Evolutionary conservation across 2,888 invertebrate genomes (phyloP).

Genomic region (Suillia variegata): DNA sequence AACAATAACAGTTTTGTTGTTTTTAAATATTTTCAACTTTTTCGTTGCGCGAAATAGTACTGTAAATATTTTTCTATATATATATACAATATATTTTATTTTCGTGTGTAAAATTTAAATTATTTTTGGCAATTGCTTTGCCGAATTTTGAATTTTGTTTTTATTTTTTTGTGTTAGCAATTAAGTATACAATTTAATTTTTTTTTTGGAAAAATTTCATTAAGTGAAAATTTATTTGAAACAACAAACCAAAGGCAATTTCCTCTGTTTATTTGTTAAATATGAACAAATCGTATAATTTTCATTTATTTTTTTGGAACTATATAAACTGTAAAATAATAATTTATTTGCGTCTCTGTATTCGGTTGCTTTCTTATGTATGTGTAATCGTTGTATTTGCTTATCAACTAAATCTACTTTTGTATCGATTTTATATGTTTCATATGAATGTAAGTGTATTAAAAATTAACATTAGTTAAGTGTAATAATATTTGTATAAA

Average conservation of each 20-base stretch:
- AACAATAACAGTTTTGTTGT: background rate
- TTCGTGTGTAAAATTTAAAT: slow-evolving; percentile 22
- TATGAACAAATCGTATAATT: background rate
- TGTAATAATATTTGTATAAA: too few species aligned
- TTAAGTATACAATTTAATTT: background rate
- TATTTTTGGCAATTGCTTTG: slow-evolving; percentile 1
- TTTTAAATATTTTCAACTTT: slow-evolving; percentile 12
- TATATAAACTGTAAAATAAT: too few species aligned
- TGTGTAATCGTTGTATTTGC: too few species aligned
- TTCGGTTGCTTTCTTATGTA: too few species aligned
- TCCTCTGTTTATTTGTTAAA: background rate
- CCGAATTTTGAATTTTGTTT: background rate
- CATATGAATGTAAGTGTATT: too few species aligned
- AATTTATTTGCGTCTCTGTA: too few species aligned
- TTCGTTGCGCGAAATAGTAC: slow-evolving; percentile 31
- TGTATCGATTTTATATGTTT: too few species aligned
- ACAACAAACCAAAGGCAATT: slow-evolving; percentile 5
- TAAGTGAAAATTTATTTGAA: background rate
- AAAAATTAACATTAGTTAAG: too few species aligned
- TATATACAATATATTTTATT: slow-evolving; percentile 26
- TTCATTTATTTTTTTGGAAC: background rate
- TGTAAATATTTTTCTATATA: slow-evolving; percentile 37
- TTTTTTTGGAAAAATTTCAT: background rate
- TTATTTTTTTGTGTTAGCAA: too few species aligned
- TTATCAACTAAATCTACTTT: too few species aligned